Evolutionary conservation across 2,113 vertebrate genomes (phyloP), one percentile per base, ranked within the genome.

Genomic region (Heterochromis multidens): DNA sequence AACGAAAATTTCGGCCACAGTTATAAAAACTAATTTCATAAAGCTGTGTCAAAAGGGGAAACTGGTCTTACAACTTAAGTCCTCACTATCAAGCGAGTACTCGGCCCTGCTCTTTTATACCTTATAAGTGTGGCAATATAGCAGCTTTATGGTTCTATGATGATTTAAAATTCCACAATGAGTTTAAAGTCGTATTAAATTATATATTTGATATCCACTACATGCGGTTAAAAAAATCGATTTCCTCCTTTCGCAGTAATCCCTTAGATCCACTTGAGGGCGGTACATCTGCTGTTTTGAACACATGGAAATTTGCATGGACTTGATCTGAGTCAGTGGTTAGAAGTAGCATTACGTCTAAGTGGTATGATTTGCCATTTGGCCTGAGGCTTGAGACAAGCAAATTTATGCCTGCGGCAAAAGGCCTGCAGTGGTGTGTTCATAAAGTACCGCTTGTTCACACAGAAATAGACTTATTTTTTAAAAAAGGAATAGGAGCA

Each of bases 351-450:
- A 79, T 88, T 80, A 8, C 11, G 5, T 31, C 17, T 74, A 77
- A 87, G 56, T 78, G 63, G 57, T 89, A 33, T 80, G 56, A 81
- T 83, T 76, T 86, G 72, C 63, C 79, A 33, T 77, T 88, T 85
- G 61, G 84, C 88, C 90, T 82, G 46, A 78, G 85, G 89, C 87
- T 82, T 49, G 67, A 90, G 81, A 90, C 65, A 77, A 87, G 80
- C 77, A 88, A 58, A 82, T 84, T 54, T 78, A 4, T 5, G 76
- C 89, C 79, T 89, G 85, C 62, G 85, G 84, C 56, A 23, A 67
- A 78, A 89, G 57, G 59, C 79, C 56, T 81, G 57, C 58, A 80
- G 33, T 72, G 61, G 63, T 85, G 35, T 80, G 35, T 60, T 88
- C 76, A 65, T 11, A 58, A 37, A 23, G 33, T 23, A 37, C 19